Evolutionary conservation across 2,888 invertebrate species (phyloP).

Genomic region (Phymatocera aterrima): DNA sequence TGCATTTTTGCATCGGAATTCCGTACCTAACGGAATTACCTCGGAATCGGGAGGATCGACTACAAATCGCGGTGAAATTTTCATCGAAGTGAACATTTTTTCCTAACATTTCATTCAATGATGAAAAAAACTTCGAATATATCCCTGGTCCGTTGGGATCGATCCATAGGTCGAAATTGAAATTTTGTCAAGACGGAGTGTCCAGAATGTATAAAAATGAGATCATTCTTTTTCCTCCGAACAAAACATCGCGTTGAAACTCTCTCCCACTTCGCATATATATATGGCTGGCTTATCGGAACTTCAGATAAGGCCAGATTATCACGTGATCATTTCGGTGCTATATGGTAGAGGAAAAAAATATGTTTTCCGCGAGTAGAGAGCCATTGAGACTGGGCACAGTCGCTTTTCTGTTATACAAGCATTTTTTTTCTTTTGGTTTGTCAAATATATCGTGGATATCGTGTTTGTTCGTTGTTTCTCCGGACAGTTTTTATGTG

Average conservation of each 20-base stretch:
- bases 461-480: neutral
- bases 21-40: neutral
- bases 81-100: too few species aligned
- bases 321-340: conserved; percentile 15
- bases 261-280: conserved; percentile 1
- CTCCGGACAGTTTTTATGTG: neutral
- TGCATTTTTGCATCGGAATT: neutral
- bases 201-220: neutral
- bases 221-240: neutral
- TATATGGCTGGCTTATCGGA: conserved; percentile 9
- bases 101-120: too few species aligned
- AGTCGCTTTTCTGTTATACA: too few species aligned
- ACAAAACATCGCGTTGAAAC: neutral
- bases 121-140: too few species aligned
- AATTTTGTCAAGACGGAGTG: neutral
- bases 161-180: neutral
- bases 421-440: neutral
- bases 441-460: neutral
- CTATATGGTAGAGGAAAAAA: neutral
- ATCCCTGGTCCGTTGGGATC: too few species aligned
- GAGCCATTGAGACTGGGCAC: neutral
- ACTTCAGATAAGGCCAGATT: conserved; percentile 24
- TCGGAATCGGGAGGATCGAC: too few species aligned
- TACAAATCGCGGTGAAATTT: neutral
- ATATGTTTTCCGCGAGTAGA: neutral